A percentile compares a stretch with the other conserved stretches of the same genome.
These are phyloP conservation scores for Toxonevra muliebris DNA, from an alignment of 2,888 invertebrate species.

Conservation along the genomic window DNA sequence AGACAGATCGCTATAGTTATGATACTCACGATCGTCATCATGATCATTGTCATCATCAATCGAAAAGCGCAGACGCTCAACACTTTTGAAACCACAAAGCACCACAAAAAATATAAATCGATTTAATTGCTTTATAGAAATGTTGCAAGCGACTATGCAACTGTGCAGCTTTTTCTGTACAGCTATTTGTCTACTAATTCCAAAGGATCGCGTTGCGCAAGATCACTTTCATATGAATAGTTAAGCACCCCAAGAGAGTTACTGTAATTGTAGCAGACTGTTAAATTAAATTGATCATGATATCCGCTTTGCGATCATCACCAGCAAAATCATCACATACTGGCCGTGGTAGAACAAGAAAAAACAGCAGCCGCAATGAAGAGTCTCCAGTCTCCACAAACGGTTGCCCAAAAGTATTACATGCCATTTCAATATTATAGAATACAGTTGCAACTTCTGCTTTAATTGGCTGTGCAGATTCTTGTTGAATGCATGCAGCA, in stretches of 20 bases:
- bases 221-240: slow-evolving; percentile 39
- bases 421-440: slow-evolving; percentile 28
- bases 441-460: slow-evolving; percentile 39
- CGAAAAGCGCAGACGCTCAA: too few species aligned
- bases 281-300: slow-evolving; percentile 34
- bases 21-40: slow-evolving; percentile 4
- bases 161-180: too few species aligned
- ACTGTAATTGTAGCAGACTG: slow-evolving; percentile 29
- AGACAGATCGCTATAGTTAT: too few species aligned
- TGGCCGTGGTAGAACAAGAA: slow-evolving; percentile 14
- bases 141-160: too few species aligned
- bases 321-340: slow-evolving; percentile 4
- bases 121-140: too few species aligned
- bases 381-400: background rate
- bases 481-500: slow-evolving; percentile 37
- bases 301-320: slow-evolving; percentile 2
- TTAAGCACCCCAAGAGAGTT: slow-evolving; percentile 42
- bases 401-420: slow-evolving; percentile 35
- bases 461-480: slow-evolving; percentile 33
- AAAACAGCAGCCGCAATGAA: slow-evolving; percentile 24
- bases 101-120: too few species aligned
- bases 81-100: too few species aligned
- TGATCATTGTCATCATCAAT: too few species aligned
- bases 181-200: too few species aligned
- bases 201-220: too few species aligned